Evolutionary conservation across 2,797 vertebrate genomes (phyloP).

Genomic region (Urophycis tenuis): DNA sequence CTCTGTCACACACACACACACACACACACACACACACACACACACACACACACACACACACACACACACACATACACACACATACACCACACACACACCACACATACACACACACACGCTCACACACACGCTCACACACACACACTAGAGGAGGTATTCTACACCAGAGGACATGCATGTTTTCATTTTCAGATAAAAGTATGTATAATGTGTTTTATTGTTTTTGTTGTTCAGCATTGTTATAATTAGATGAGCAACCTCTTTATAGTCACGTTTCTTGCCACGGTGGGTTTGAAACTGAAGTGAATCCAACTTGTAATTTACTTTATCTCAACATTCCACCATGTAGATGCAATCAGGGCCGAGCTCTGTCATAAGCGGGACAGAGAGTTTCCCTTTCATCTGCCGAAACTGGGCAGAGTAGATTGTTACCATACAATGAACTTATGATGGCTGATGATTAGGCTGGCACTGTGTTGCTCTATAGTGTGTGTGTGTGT

Average conservation of each 20-base stretch:
- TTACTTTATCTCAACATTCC: background rate
- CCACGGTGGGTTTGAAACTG: background rate
- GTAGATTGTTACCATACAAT: background rate
- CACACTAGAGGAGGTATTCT: background rate
- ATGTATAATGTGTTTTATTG: background rate
- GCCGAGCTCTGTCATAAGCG: background rate
- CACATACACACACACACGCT: slow-evolving; percentile 15
- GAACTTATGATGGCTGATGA: background rate
- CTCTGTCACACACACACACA: slow-evolving; percentile 18
- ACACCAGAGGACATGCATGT: background rate
- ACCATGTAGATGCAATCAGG: background rate
- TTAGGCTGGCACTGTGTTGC: background rate
- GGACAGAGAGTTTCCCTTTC: background rate
- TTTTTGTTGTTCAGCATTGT: background rate
- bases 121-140: background rate
- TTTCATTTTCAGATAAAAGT: background rate
- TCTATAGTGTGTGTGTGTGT: background rate
- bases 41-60: background rate
- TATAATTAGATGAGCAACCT: background rate
- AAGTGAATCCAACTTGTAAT: background rate
- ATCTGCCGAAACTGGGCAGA: background rate
- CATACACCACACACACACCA: slow-evolving; percentile 15
- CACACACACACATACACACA: slow-evolving; percentile 19
- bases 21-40: background rate
- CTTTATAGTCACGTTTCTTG: too few species aligned